Evolutionary conservation across 2,113 vertebrate species (phyloP).

Genomic region (Narcine bancroftii): DNA sequence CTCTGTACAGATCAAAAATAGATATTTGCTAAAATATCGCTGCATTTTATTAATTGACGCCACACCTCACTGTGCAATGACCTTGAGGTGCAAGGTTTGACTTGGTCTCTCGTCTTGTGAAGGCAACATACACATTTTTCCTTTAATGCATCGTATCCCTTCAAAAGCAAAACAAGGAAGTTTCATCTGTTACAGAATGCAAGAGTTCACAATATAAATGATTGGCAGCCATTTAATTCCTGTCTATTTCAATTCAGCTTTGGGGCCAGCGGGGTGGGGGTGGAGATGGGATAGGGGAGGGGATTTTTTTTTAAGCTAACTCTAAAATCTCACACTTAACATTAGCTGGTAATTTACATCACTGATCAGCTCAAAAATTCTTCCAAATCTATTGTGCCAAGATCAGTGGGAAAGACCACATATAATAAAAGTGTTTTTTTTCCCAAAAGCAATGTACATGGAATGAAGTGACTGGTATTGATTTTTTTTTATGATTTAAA

Average conservation of each 20-base stretch:
- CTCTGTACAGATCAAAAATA: background rate
- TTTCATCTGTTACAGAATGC: background rate
- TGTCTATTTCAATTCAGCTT: background rate
- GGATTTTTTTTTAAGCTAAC: background rate
- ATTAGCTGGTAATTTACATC: background rate
- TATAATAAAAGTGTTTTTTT: background rate
- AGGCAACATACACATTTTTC: background rate
- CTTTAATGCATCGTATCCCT: background rate
- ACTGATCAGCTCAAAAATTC: background rate
- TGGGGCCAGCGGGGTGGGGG: too few relatives aligned
- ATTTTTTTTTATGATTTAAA: too few relatives aligned
- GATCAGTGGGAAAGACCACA: background rate
- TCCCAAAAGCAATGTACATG: background rate
- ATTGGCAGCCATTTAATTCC: background rate
- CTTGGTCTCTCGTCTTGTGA: background rate
- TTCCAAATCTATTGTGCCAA: background rate
- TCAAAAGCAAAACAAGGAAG: background rate
- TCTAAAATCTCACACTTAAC: background rate
- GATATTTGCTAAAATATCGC: background rate
- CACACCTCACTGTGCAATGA: background rate
- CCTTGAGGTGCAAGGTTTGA: background rate
- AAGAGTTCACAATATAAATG: background rate
- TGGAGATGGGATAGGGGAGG: too few relatives aligned
- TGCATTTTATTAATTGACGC: background rate
- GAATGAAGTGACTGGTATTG: too few relatives aligned